Evolutionary conservation across 1,140 invertebrate species (phyloP), one percentile per base, ranked within the genome.

Genomic region (Bombus confusus): DNA sequence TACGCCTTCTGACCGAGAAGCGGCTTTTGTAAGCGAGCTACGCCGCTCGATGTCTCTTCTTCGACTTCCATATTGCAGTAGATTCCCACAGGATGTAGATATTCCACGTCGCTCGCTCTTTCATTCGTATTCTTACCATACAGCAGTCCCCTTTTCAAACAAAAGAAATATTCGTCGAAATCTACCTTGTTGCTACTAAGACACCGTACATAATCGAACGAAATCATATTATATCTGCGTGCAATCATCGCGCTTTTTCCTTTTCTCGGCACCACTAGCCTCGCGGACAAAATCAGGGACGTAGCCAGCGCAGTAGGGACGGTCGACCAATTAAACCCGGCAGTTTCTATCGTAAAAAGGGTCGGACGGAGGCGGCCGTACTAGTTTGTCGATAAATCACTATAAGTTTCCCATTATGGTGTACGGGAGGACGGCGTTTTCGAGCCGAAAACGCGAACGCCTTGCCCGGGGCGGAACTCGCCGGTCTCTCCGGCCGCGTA

Each of bases 321-420:
- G 12, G 1, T n/a, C 69, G 25, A 3, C 47, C 79, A 59, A 37
- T 81, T 41, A 75, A 75, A 57, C 34, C 39, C 57, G 74, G 71
- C 71, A 82, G 71, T 64, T 66, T 74, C 39, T 52, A 41, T 62
- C n/a, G 39, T 74, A 81, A 81, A 81, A 74, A 41, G 3, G 28
- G 9, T 15, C 18, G n/a, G 37, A 41, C 22, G 52, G 6, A 43
- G 39, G 79, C 10, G 10, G 28, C 1, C n/a, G 47, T 25, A 41
- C 71, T 82, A 75, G 80, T 64, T 75, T 31, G 34, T 9, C 74
- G 74, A 69, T 41, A 68, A 78, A 83, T 83, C 74, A 83, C 64
- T 68, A 77, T 83, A 83, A 83, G 80, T 77, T 78, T 77, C 15
- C 64, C 62, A 52, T 66, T 76, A 76, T 41, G 59, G n/a, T 10